Evolutionary conservation across 2,797 vertebrate species (phyloP), one percentile per base, ranked within the genome.

Genomic region (Parauchenoglanis punctatus): DNA sequence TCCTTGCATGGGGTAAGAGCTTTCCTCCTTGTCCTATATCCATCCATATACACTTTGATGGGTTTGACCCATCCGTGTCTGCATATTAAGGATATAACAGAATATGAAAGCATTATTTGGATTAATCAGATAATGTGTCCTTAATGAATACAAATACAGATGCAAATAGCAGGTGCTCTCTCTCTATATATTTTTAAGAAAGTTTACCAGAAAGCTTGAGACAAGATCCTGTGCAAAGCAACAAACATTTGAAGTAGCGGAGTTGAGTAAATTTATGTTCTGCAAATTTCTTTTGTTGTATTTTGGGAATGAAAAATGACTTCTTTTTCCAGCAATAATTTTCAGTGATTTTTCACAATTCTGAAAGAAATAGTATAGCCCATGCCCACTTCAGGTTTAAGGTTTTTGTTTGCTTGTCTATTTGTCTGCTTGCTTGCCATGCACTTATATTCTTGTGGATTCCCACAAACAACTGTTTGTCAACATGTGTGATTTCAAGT

Each of bases 1-100:
- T 92, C 96, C 96, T 18, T 94, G 92, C 89, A 94, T 95, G 93
- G 96, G 96, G 96, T 96, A 90, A 94, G 94, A 94, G 91, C 87
- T 88, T 40, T 67, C 58, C 46, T 83, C 52, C 58, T 88, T 77
- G 17, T 88, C 49, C 17, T 86, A 12, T 13, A 87, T 88, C 86
- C 40, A 58, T 61, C 70, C 49, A 83, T 28, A 2, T 56, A 46
- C 49, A 3, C 4, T 15, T 86, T 84, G 75, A 56, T 65, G 12
- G 12, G 59, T 83, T 85, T 88, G 7, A 52, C n/a, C 49, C 17
- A 52, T 46, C 49, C 4, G 13, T 25, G 52, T 28, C 15, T 40
- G 4, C 2, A 56, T 52, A 15, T 40, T 80, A 40, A 8, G 10
- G 76, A 58, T 58, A 28, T 35, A 58, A 58, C n/a, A 8, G 28